Base-by-base conservation (phyloP, 2,888 invertebrate genomes). In the Noctua fimbriata region DNA sequence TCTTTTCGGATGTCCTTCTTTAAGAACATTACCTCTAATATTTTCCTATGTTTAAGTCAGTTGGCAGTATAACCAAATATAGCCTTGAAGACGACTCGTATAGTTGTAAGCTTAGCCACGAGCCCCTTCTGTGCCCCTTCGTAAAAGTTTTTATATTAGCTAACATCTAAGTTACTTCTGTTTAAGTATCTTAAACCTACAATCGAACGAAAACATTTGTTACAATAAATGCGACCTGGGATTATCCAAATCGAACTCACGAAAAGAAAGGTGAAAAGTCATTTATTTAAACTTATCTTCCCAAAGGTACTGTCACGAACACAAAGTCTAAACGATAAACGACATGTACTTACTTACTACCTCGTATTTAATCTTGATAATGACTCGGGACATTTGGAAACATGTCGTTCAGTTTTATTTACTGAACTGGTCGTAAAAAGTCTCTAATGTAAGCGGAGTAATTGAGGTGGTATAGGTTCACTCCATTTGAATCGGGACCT, bases 361-460 rank as follows among this genome's bases (percentile, higher is more conserved):
- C 44, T 65, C 55, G 70, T 79, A 83, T 87, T 85, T 85, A 87
- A 83, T 85, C 87, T 85, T 65, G 84, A 63, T 83, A 85, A 76
- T 79, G 76, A 83, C 84, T 83, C 7, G 55, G 10, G 55, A 69
- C 67, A 47, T 87, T 83, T 73, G 52, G n/a, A 4, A 71, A 74
- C 60, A 71, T 69, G 60, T 79, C 73, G 49, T 79, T 74, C 55
- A 47, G 60, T 69, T 72, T 83, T 73, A 79, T 67, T 70, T 73
- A 84, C 65, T 69, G 60, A 63, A 28, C n/a, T 44, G 36, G 9
- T 83, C 87, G 84, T 87, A 87, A 87, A 79, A 78, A 18, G 47
- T n/a, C 36, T 85, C 21, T 81, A 73, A 85, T 73, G 69, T 55
- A 28, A 32, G 36, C 21, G 16, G n/a, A 81, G 55, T 73, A 60